These are phyloP conservation scores for Athripsodes cinereus DNA, from an alignment of 2,888 invertebrate genomes.

Conservation along the genomic window DNA sequence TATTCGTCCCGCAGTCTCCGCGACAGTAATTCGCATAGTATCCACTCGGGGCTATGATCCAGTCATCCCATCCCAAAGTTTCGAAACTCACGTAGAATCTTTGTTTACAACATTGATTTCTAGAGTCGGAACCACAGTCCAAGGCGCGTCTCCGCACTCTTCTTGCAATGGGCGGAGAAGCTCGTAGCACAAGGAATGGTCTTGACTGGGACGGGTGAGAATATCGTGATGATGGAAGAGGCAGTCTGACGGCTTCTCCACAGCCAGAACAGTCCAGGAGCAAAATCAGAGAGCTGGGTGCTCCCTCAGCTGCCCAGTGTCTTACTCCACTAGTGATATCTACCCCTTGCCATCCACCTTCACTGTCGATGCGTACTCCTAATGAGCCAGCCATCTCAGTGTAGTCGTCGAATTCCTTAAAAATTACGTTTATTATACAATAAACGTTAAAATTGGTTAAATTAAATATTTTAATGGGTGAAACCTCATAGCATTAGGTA, in stretches of 20 bases:
- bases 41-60: slow-evolving; percentile 86
- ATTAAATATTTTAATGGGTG: too few relatives aligned
- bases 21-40: slow-evolving; percentile 93
- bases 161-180: slow-evolving; percentile 59
- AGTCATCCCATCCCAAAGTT: slow-evolving; percentile 90
- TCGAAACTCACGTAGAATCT: slow-evolving; percentile 88
- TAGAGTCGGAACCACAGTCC: slow-evolving; percentile 64
- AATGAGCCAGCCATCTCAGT: slow-evolving; percentile 53
- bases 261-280: slow-evolving; percentile 83
- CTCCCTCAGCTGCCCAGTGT: slow-evolving; percentile 58
- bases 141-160: slow-evolving; percentile 75
- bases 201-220: slow-evolving; percentile 45
- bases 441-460: too few relatives aligned
- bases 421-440: too few relatives aligned
- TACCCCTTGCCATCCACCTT: slow-evolving; percentile 77
- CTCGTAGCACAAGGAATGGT: slow-evolving; percentile 78
- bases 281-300: slow-evolving; percentile 55
- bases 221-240: slow-evolving; percentile 36
- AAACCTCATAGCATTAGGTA: slow-evolving; percentile 31
- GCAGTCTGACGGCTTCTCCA: slow-evolving; percentile 64
- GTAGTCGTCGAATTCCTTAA: slow-evolving; percentile 52
- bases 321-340: slow-evolving; percentile 75
- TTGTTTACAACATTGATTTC: slow-evolving; percentile 77
- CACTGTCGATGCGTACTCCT: slow-evolving; percentile 25
- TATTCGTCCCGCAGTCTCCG: slow-evolving; percentile 76